Percentiles rank a stretch among this genome's conserved stretches.
Evolutionary conservation across 2,797 vertebrate genomes (phyloP).

Genomic region (Pyrocephalus nanus): DNA sequence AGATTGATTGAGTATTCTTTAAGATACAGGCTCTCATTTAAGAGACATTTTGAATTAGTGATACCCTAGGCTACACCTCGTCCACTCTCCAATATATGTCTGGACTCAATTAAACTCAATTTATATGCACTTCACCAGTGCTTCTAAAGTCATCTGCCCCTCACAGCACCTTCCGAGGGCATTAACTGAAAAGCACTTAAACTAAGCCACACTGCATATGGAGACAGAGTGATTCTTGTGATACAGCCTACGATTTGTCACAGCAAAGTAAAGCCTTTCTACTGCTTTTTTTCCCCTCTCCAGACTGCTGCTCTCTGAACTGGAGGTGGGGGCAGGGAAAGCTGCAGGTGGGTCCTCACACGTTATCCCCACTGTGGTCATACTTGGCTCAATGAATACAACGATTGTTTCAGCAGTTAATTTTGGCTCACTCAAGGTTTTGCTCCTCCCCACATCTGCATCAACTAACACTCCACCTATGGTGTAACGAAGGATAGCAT

Average conservation of each 20-base stretch:
- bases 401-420: background rate
- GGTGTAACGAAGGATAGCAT: background rate
- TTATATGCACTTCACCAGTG: slow-evolving; percentile 14
- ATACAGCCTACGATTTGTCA: background rate
- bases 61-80: background rate
- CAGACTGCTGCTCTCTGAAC: background rate
- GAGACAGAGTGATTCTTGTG: background rate
- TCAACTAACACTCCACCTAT: background rate
- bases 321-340: background rate
- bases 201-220: background rate
- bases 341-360: background rate
- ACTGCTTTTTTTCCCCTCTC: background rate
- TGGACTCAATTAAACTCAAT: background rate
- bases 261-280: background rate
- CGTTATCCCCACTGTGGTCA: background rate
- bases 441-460: background rate
- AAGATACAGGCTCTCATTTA: background rate
- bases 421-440: background rate
- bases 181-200: background rate
- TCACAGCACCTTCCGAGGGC: background rate
- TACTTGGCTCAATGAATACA: background rate
- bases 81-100: background rate
- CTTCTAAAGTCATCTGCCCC: background rate
- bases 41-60: background rate
- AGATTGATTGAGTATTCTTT: background rate